Conservation (phyloP, 2,888 invertebrate species). For the Cryptocephalus primarius region DNA sequence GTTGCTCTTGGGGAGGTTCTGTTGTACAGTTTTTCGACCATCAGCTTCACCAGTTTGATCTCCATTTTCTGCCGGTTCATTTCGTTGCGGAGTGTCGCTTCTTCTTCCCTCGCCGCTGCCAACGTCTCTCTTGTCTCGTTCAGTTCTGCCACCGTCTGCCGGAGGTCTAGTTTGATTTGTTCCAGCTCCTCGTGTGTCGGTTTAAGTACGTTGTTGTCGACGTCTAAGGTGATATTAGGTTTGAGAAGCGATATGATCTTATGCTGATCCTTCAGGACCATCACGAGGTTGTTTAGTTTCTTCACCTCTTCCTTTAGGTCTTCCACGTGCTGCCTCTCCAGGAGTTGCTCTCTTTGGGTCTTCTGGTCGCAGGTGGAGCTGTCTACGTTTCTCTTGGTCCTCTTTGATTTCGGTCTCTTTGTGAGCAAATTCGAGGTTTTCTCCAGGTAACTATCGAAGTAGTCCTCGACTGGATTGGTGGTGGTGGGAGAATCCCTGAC, state of each 20-base stretch:
- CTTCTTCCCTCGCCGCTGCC: conserved; percentile 13
- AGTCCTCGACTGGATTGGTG: not conserved
- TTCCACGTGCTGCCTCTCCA: conserved; percentile 17
- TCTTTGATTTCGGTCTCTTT: not conserved
- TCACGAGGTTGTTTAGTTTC: conserved; percentile 27
- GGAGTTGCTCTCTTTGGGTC: conserved; percentile 6
- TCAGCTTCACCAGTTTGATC: conserved; percentile 11
- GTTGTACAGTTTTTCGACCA: conserved; percentile 9
- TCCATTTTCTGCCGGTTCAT: conserved; percentile 17
- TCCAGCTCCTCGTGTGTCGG: conserved; percentile 12
- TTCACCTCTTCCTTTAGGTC: conserved; percentile 26
- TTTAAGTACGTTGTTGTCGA: not conserved
- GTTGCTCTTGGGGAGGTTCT: no score
- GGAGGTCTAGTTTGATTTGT: conserved; percentile 14
- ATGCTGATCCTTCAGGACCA: conserved; percentile 29
- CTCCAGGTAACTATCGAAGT: not conserved
- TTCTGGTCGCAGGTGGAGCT: conserved; percentile 3
- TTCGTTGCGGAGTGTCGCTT: conserved; percentile 17
- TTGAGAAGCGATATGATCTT: conserved; percentile 19
- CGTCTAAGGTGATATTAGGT: not conserved
- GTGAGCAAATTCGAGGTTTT: not conserved
- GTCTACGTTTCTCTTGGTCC: not conserved
- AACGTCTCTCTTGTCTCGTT: conserved; percentile 17
- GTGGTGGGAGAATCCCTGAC: not conserved
- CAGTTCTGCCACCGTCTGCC: conserved; percentile 11